Conservation (phyloP, 1,140 invertebrate species). For the Drosophila repletoides region DNA sequence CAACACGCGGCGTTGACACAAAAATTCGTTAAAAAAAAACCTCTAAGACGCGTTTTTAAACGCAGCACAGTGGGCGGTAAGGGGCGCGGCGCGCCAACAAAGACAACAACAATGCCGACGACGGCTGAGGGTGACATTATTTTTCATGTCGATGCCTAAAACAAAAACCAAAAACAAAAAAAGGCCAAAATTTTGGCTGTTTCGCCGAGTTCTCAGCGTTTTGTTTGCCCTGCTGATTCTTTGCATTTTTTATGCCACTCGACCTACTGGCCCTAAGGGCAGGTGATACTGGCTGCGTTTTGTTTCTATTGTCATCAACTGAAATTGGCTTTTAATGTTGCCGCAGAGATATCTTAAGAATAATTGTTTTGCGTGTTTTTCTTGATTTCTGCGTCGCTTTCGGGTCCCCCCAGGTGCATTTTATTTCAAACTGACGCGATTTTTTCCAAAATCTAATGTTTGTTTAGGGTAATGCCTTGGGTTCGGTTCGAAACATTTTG, state of each 20-base stretch:
- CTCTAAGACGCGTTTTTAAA: constrained; percentile 52
- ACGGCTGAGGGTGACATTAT: constrained; percentile 76
- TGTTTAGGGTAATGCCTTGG: constrained; percentile 45
- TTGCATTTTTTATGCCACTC: constrained; percentile 68
- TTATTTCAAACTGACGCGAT: constrained; percentile 47
- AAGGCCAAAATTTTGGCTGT: constrained; percentile 43
- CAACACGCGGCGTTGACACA: constrained; percentile 66
- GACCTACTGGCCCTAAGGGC: constrained; percentile 48
- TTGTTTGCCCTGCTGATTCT: constrained; percentile 75
- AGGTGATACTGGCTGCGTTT: constrained; percentile 66
- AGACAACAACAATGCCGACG: constrained; percentile 3
- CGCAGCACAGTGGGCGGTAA: constrained; percentile 19
- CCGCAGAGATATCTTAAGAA: constrained; percentile 82
- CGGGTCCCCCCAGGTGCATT: constrained; percentile 65
- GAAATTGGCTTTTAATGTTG: constrained; percentile 83
- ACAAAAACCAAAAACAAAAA: no score
- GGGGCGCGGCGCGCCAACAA: neutral
- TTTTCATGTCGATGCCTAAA: constrained; percentile 80
- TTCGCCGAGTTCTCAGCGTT: constrained; percentile 42
- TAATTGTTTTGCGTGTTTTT: constrained; percentile 82
- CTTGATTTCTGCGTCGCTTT: constrained; percentile 55
- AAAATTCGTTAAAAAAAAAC: constrained; percentile 56
- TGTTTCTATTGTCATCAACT: constrained; percentile 82
- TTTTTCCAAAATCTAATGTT: constrained; percentile 45
- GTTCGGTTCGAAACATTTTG: constrained; percentile 26